Evolutionary conservation across 2,113 vertebrate species (phyloP).

Genomic region (Ammodramus savannarum): DNA sequence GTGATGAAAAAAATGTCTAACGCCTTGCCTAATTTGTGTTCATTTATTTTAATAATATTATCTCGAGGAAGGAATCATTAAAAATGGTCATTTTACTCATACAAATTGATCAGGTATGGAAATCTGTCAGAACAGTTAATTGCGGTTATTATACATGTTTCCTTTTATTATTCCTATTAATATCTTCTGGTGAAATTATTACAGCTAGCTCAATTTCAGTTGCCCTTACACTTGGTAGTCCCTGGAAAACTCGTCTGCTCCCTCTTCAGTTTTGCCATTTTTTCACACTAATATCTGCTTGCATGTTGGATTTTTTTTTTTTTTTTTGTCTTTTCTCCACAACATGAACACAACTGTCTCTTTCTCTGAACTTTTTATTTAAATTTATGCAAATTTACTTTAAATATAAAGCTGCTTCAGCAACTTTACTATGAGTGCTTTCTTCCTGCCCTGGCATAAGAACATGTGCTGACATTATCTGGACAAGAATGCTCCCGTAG

Average conservation of each 20-base stretch:
- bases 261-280: not conserved
- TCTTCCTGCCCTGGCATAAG: not conserved
- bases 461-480: not conserved
- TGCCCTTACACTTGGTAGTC: not conserved
- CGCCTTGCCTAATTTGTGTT: not conserved
- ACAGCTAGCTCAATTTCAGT: not conserved
- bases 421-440: not conserved
- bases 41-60: not conserved
- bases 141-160: not conserved
- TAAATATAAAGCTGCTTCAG: not conserved
- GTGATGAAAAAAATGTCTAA: not conserved
- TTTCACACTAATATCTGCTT: not conserved
- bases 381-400: not conserved
- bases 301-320: not conserved
- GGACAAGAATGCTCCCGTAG: fast-evolving
- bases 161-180: not conserved
- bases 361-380: not conserved
- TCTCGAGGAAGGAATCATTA: not conserved
- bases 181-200: not conserved
- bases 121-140: not conserved
- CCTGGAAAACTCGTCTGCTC: not conserved
- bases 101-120: not conserved
- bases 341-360: not conserved
- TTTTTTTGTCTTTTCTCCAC: not conserved
- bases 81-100: not conserved